Conservation (phyloP, 2,113 vertebrate species). For the Calyptomena viridis region DNA sequence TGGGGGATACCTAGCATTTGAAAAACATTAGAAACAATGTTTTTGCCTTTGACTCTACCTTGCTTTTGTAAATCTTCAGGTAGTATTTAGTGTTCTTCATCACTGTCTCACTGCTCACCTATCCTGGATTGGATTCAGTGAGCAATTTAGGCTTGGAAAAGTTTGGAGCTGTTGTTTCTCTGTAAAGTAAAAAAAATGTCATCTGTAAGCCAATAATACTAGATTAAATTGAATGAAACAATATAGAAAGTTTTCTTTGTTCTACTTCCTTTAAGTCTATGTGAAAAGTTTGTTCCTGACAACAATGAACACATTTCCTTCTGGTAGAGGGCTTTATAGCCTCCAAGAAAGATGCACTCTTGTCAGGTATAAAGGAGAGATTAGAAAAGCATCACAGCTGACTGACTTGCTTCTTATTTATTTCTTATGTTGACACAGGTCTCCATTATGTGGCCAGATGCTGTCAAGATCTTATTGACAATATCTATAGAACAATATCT, state of each 20-base stretch:
- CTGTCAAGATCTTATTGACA: not conserved
- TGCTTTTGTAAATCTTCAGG: not conserved
- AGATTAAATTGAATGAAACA: not conserved
- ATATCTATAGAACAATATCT: not conserved
- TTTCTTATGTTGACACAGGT: not conserved
- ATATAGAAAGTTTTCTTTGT: not conserved
- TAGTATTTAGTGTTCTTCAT: not conserved
- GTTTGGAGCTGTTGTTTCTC: not conserved
- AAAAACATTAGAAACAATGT: not conserved
- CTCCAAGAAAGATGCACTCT: not conserved
- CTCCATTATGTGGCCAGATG: not conserved
- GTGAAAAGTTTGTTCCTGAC: not conserved
- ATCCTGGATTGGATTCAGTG: not conserved
- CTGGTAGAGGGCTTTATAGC: not conserved
- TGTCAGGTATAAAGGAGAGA: not conserved
- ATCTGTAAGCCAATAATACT: not conserved
- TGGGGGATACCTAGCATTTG: not conserved
- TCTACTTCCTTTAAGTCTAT: not conserved
- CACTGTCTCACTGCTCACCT: not conserved
- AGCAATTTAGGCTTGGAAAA: not conserved
- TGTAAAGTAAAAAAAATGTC: not conserved
- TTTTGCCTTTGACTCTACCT: not conserved
- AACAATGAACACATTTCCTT: not conserved
- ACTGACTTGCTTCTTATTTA: not conserved
- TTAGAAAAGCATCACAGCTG: not conserved